A percentile compares a stretch with the other conserved stretches of the same genome.
These are phyloP conservation scores for Zaprionus camerounensis DNA, from an alignment of 1,140 invertebrate species.

Conservation along the genomic window DNA sequence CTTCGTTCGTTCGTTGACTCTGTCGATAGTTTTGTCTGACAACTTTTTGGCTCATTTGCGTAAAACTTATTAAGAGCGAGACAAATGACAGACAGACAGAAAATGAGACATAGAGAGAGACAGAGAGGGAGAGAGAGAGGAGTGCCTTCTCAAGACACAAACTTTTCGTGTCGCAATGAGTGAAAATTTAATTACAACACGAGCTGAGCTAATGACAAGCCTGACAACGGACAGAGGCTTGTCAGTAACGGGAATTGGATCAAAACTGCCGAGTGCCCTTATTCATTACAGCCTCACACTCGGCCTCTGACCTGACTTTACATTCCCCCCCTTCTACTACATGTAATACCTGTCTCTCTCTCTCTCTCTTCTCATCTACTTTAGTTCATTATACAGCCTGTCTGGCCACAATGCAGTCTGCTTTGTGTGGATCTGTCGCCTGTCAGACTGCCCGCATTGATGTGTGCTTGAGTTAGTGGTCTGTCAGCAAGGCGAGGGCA, in stretches of 20 bases:
- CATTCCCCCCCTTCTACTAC: background rate
- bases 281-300: slow-evolving; percentile 20
- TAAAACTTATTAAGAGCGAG: slow-evolving; percentile 53
- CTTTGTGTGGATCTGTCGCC: slow-evolving; percentile 25
- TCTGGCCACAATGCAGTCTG: slow-evolving; percentile 48
- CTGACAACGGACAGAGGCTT: slow-evolving; percentile 10
- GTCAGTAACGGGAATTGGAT: slow-evolving; percentile 21
- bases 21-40: slow-evolving; percentile 69
- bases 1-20: slow-evolving; percentile 29
- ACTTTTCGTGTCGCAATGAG: slow-evolving; percentile 29
- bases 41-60: slow-evolving; percentile 75
- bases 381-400: slow-evolving; percentile 58
- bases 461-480: slow-evolving; percentile 39
- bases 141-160: slow-evolving; percentile 11
- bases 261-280: slow-evolving; percentile 22
- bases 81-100: background rate
- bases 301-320: background rate
- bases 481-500: slow-evolving; percentile 1
- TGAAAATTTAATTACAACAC: slow-evolving; percentile 37
- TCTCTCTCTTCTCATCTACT: background rate
- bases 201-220: slow-evolving; percentile 36
- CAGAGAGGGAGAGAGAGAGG: background rate
- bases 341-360: too few species aligned
- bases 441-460: slow-evolving; percentile 66
- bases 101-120: background rate